These are phyloP conservation scores for Molanna angustata DNA, from an alignment of 2,888 invertebrate genomes.

Conservation along the genomic window DNA sequence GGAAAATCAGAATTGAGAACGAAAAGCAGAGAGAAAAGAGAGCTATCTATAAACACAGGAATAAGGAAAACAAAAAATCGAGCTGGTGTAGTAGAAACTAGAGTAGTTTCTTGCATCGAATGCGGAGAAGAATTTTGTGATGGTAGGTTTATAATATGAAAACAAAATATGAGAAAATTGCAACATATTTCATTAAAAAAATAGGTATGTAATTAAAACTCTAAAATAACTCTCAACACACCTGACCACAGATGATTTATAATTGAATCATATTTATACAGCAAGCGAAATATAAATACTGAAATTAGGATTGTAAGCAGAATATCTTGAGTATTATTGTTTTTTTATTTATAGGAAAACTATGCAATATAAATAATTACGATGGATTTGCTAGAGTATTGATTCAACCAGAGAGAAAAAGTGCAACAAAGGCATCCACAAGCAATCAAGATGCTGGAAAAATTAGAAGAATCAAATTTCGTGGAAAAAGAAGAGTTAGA, in stretches of 20 bases:
- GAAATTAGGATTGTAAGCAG: too few species aligned
- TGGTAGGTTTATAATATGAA: conserved; percentile 50
- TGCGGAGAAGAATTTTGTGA: conserved; percentile 86
- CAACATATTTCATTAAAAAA: too few species aligned
- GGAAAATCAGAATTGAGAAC: conserved; percentile 76
- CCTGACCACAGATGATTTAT: too few species aligned
- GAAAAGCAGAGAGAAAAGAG: conserved; percentile 66
- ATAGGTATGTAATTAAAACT: too few species aligned
- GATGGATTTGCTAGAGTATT: conserved; percentile 52
- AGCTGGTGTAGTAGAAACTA: conserved; percentile 76
- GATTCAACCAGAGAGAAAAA: conserved; percentile 48
- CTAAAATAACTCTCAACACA: too few species aligned
- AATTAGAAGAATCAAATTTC: conserved; percentile 42
- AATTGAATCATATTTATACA: too few species aligned
- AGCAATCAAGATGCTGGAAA: conserved; percentile 39
- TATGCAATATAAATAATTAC: conserved; percentile 52
- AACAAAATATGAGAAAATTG: too few species aligned
- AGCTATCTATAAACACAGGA: conserved; percentile 62
- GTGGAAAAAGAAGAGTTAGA: conserved; percentile 44
- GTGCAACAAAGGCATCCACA: conserved; percentile 39
- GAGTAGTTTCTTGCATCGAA: conserved; percentile 71
- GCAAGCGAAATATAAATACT: too few species aligned
- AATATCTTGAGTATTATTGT: too few species aligned
- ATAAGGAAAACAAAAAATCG: conserved; percentile 77
- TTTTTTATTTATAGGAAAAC: conserved; percentile 43